These are phyloP conservation scores for Calypte anna DNA, from an alignment of 2,113 vertebrate species.

Conservation along the genomic window DNA sequence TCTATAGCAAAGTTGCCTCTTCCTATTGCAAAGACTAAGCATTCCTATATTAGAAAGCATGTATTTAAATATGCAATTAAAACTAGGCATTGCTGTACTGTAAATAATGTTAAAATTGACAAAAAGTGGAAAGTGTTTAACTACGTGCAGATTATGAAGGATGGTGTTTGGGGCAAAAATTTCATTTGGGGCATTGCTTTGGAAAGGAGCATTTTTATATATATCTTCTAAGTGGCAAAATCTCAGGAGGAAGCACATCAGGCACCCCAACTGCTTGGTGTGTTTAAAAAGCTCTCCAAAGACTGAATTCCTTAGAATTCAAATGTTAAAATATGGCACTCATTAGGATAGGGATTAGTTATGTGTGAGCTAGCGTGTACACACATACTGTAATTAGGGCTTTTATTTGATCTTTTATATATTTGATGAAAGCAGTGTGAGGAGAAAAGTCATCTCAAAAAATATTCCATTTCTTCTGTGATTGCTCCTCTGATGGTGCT, in stretches of 20 bases:
- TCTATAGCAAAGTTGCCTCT: background rate
- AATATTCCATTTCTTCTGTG: background rate
- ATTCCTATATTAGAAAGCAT: background rate
- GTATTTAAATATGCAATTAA: conserved; percentile 11
- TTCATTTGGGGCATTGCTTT: background rate
- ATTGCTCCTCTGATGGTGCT: background rate
- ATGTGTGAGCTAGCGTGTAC: background rate
- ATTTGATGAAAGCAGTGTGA: background rate
- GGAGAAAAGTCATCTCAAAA: background rate
- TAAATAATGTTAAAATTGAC: conserved; percentile 31
- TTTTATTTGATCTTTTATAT: conserved; percentile 5
- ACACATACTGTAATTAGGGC: background rate
- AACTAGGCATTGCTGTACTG: background rate
- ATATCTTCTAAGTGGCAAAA: background rate
- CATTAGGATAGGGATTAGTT: background rate
- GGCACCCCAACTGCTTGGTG: conserved; percentile 28
- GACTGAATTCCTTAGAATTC: background rate
- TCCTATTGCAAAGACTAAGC: background rate
- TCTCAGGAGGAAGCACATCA: conserved; percentile 25
- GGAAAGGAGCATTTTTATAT: background rate
- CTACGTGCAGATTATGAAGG: background rate
- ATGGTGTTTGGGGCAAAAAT: background rate
- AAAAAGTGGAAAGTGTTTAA: conserved; percentile 25
- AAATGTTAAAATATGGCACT: background rate
- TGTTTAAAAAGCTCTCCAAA: conserved; percentile 45